A percentile compares a stretch with the other conserved stretches of the same genome.
Conservation (phyloP, 2,113 vertebrate species). For the Meles meles region DNA sequence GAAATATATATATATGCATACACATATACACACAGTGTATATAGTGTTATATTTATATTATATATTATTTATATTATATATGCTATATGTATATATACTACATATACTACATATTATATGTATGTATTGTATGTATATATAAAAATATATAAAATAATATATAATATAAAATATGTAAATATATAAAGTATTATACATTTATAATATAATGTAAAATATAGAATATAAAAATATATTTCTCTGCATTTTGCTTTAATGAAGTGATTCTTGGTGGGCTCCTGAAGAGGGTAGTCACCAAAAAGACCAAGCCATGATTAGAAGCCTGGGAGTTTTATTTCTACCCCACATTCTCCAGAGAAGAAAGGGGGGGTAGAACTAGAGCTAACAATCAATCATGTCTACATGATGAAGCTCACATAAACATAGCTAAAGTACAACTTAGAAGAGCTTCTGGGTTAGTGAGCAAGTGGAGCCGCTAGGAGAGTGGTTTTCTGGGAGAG, state of each 20-base stretch:
- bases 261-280: not conserved
- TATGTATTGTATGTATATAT: too few species aligned
- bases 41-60: not conserved
- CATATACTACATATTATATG: not conserved
- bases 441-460: not conserved
- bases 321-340: not conserved
- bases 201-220: too few species aligned
- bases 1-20: not conserved
- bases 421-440: not conserved
- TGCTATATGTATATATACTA: not conserved
- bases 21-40: not conserved
- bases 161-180: too few species aligned
- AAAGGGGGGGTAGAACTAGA: not conserved
- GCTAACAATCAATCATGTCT: not conserved
- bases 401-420: not conserved
- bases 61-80: not conserved
- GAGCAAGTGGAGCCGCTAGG: not conserved
- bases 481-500: not conserved
- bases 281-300: not conserved
- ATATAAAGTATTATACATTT: too few species aligned
- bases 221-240: not conserved
- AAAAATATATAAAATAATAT: too few species aligned
- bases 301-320: not conserved
- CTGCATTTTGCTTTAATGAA: not conserved
- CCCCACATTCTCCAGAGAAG: not conserved